Conservation (phyloP, 2,888 invertebrate genomes). For the Cephus runcator region DNA sequence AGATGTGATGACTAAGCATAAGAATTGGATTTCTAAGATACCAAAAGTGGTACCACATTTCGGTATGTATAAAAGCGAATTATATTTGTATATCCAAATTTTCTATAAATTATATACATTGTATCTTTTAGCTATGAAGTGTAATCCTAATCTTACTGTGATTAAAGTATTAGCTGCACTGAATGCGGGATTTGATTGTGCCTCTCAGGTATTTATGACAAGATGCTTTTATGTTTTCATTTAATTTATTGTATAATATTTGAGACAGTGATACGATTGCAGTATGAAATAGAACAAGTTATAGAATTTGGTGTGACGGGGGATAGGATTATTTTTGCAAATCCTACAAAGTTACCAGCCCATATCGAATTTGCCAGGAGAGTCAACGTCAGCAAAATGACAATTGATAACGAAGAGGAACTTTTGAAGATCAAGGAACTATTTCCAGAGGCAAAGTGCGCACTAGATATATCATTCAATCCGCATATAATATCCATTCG, state of each 20-base stretch:
- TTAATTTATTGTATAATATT: neutral
- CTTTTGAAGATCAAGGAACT: slow-evolving; percentile 68
- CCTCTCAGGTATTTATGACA: slow-evolving; percentile 63
- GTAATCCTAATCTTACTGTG: slow-evolving; percentile 69
- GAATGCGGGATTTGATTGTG: slow-evolving; percentile 74
- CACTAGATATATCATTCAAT: neutral
- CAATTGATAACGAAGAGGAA: slow-evolving; percentile 71
- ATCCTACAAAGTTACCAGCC: slow-evolving; percentile 70
- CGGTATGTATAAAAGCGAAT: slow-evolving; percentile 47
- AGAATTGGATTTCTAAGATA: slow-evolving; percentile 53
- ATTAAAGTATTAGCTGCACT: slow-evolving; percentile 66
- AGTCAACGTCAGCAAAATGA: slow-evolving; percentile 68
- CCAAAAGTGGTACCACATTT: slow-evolving; percentile 57
- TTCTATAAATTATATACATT: neutral
- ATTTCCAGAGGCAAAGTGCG: slow-evolving; percentile 67
- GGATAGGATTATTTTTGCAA: slow-evolving; percentile 70
- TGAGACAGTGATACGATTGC: slow-evolving; percentile 27
- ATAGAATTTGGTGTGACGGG: slow-evolving; percentile 66
- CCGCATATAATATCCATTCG: too few relatives aligned
- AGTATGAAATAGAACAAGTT: slow-evolving; percentile 70
- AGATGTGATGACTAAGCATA: slow-evolving; percentile 49
- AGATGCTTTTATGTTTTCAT: neutral
- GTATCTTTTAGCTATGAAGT: slow-evolving; percentile 70
- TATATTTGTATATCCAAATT: slow-evolving; percentile 33
- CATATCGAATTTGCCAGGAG: slow-evolving; percentile 69